phyloP scores from a whole-genome alignment of 2,113 vertebrate species.

The Apteryx mantelli region DNA sequence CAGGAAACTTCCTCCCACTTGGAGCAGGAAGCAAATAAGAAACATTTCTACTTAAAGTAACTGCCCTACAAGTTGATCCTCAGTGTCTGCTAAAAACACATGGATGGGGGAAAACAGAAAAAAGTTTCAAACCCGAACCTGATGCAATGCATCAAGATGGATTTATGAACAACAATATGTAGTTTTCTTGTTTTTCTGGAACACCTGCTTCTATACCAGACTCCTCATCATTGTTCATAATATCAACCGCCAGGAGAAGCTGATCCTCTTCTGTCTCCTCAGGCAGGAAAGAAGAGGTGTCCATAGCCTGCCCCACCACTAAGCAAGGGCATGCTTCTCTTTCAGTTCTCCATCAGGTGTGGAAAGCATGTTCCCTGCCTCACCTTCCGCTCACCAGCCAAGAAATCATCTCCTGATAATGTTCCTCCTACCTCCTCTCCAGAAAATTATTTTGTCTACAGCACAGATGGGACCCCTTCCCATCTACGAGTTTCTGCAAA shows the following conservation, averaged over 20 bases:
- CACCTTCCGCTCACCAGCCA: not conserved
- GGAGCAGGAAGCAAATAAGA: not conserved
- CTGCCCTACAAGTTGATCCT: not conserved
- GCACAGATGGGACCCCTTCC: not conserved
- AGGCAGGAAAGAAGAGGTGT: not conserved
- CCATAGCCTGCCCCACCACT: not conserved
- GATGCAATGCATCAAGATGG: not conserved
- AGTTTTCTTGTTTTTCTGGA: not conserved
- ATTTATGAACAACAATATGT: not conserved
- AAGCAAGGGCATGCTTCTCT: not conserved
- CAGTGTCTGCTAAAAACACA: not conserved
- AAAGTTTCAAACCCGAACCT: not conserved
- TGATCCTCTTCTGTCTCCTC: not conserved
- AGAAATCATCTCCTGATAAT: not conserved
- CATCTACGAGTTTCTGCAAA: not conserved
- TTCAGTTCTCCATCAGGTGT: not conserved
- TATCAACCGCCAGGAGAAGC: not conserved
- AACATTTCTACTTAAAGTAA: not conserved
- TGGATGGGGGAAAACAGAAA: not conserved
- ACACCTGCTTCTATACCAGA: not conserved
- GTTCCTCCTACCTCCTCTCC: not conserved
- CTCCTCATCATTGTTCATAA: not conserved
- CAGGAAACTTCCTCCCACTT: not conserved
- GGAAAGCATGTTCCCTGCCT: not conserved
- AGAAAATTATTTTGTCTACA: not conserved